These are phyloP conservation scores for Tigriopus japonicus DNA, from an alignment of 1,140 invertebrate species.

Conservation along the genomic window DNA sequence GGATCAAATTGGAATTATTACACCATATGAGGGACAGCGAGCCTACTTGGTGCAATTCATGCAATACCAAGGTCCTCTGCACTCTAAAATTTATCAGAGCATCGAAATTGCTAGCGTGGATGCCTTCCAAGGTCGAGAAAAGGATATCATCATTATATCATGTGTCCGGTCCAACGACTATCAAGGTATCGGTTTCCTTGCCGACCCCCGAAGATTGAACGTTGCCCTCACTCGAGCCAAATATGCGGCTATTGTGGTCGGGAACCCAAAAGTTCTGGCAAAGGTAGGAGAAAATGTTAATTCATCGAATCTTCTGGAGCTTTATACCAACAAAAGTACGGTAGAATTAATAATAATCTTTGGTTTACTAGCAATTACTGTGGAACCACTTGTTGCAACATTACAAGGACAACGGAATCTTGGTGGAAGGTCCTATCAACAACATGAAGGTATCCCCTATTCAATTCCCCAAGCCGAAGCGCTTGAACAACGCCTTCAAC, in stretches of 20 bases:
- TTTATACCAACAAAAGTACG: too few relatives aligned
- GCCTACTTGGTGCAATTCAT: slow-evolving; percentile 91
- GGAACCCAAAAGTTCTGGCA: slow-evolving; percentile 94
- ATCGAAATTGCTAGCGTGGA: slow-evolving; percentile 99
- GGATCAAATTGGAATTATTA: slow-evolving; percentile 98
- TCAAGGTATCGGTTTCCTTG: slow-evolving; percentile 83
- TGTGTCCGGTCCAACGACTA: slow-evolving; percentile 78
- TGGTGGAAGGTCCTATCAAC: slow-evolving; percentile 93
- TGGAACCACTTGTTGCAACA: slow-evolving; percentile 97
- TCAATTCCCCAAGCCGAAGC: slow-evolving; percentile 91
- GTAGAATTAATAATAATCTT: slow-evolving; percentile 19
- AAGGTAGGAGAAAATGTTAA: slow-evolving; percentile 32
- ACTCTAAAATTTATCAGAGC: slow-evolving; percentile 92
- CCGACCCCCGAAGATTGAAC: slow-evolving; percentile 90
- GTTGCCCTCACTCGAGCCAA: slow-evolving; percentile 93
- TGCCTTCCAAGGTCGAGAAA: slow-evolving; percentile 91
- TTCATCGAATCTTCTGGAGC: slow-evolving; percentile 16
- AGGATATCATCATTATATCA: slow-evolving; percentile 93
- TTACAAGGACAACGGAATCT: slow-evolving; percentile 91
- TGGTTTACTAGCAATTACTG: slow-evolving; percentile 49
- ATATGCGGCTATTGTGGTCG: slow-evolving; percentile 95
- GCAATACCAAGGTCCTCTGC: slow-evolving; percentile 93
- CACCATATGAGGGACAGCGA: slow-evolving; percentile 96
- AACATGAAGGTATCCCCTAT: slow-evolving; percentile 93
- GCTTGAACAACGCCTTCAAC: slow-evolving; percentile 77